Percentiles rank a stretch among this genome's conserved stretches.
Evolutionary conservation across 2,888 invertebrate genomes (phyloP).

Genomic region (Trichogramma evanescens): DNA sequence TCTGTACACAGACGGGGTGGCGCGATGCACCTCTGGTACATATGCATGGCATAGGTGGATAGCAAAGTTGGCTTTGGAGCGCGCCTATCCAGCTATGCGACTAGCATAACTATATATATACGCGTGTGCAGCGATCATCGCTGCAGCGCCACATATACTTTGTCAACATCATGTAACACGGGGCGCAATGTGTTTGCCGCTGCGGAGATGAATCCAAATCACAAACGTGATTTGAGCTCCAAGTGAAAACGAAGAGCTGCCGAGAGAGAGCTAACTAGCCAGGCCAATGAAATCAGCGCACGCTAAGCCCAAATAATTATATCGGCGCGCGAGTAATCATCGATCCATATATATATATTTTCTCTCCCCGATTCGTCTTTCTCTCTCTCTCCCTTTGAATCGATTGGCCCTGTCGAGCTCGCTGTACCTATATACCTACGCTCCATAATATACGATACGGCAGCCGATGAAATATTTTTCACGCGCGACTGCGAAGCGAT

Average conservation of each 20-base stretch:
- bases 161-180: slow-evolving; percentile 13
- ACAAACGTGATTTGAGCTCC: neutral
- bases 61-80: too few relatives aligned
- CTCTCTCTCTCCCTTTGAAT: neutral
- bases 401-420: neutral
- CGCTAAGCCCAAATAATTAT: neutral
- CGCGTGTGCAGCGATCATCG: too few relatives aligned
- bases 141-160: too few relatives aligned
- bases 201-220: slow-evolving; percentile 7
- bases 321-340: neutral
- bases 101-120: too few relatives aligned
- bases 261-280: neutral
- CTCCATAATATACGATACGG: neutral
- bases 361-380: neutral
- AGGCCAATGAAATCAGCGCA: too few relatives aligned
- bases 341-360: neutral
- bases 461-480: neutral
- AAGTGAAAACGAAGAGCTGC: neutral
- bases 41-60: too few relatives aligned
- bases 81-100: too few relatives aligned
- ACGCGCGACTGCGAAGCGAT: neutral
- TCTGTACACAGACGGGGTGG: too few relatives aligned
- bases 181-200: neutral
- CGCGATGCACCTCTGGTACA: too few relatives aligned
- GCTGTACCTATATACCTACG: neutral